These are phyloP conservation scores for Phrynocephalus versicolor DNA, from an alignment of 2,113 vertebrate species.

Conservation along the genomic window DNA sequence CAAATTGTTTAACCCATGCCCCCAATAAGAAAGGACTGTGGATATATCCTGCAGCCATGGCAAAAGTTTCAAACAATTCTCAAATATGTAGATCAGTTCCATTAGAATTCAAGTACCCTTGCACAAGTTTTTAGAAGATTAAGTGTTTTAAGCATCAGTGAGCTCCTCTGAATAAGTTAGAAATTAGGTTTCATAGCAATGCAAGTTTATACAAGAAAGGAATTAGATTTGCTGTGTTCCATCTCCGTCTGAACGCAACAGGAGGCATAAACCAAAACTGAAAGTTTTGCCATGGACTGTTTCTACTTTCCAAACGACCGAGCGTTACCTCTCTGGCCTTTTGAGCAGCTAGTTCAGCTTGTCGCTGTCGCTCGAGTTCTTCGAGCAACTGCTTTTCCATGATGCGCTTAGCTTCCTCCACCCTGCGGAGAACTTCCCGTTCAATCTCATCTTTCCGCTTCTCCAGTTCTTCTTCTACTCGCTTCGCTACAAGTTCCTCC, in stretches of 20 bases:
- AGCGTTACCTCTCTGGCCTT: slow-evolving; percentile 99
- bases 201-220: slow-evolving; percentile 78
- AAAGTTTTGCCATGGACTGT: slow-evolving; percentile 92
- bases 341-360: slow-evolving; percentile 96
- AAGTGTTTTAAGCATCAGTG: slow-evolving; percentile 78
- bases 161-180: slow-evolving; percentile 80
- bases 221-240: slow-evolving; percentile 81
- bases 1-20: slow-evolving; percentile 69
- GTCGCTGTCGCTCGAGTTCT: slow-evolving; percentile 98
- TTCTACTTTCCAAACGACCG: slow-evolving; percentile 97
- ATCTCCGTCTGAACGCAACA: slow-evolving; percentile 80
- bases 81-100: slow-evolving; percentile 81
- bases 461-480: slow-evolving; percentile 97
- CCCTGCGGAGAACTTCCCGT: slow-evolving; percentile 94
- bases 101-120: slow-evolving; percentile 78
- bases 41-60: slow-evolving; percentile 86
- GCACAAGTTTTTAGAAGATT: slow-evolving; percentile 80
- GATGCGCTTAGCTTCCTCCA: slow-evolving; percentile 99
- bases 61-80: slow-evolving; percentile 89
- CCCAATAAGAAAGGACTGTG: slow-evolving; percentile 72
- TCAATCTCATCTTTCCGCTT: slow-evolving; percentile 99
- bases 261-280: slow-evolving; percentile 80
- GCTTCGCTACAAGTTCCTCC: slow-evolving; percentile 96
- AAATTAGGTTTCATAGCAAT: slow-evolving; percentile 80
- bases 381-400: slow-evolving; percentile 99